These are phyloP conservation scores for Lasioglossum morio DNA, from an alignment of 2,888 invertebrate species.

Conservation along the genomic window DNA sequence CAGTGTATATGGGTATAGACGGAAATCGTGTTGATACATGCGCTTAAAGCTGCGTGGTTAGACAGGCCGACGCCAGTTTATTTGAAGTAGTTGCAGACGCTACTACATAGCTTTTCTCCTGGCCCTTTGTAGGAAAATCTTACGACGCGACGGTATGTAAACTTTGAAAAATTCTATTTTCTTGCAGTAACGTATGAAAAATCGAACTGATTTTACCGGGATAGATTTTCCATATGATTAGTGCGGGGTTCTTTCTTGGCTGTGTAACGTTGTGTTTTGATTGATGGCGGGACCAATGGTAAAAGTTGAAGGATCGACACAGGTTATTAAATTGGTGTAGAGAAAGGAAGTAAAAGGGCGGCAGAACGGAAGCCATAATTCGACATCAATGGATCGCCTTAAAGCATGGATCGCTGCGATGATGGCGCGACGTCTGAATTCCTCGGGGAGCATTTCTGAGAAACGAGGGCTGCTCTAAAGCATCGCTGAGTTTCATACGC, in stretches of 20 bases:
- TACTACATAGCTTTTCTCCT: not conserved
- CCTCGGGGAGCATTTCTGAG: conserved; percentile 39
- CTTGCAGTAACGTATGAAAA: too few relatives aligned
- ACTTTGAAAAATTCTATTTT: not conserved
- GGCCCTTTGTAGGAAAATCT: not conserved
- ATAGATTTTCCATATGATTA: too few relatives aligned
- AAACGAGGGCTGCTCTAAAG: conserved; percentile 50
- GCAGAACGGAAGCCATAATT: conserved; percentile 6
- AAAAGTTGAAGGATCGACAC: not conserved
- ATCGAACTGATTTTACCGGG: too few relatives aligned
- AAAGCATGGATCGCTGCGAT: conserved; percentile 15
- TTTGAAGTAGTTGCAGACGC: conserved; percentile 42
- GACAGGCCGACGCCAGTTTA: conserved; percentile 20
- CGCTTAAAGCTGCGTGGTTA: conserved; percentile 11
- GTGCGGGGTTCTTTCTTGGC: too few relatives aligned
- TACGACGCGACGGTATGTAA: not conserved
- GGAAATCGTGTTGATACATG: conserved; percentile 42
- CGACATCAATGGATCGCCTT: conserved; percentile 24
- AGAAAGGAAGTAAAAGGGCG: not conserved
- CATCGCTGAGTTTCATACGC: conserved; percentile 5
- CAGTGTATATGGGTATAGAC: not conserved
- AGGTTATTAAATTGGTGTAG: not conserved
- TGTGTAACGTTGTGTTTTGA: too few relatives aligned
- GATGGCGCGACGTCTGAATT: conserved; percentile 32
- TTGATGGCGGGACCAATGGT: not conserved